Percentiles rank a stretch among this genome's conserved stretches.
Evolutionary conservation across 2,888 invertebrate species (phyloP).

Genomic region (Homarus gammarus): DNA sequence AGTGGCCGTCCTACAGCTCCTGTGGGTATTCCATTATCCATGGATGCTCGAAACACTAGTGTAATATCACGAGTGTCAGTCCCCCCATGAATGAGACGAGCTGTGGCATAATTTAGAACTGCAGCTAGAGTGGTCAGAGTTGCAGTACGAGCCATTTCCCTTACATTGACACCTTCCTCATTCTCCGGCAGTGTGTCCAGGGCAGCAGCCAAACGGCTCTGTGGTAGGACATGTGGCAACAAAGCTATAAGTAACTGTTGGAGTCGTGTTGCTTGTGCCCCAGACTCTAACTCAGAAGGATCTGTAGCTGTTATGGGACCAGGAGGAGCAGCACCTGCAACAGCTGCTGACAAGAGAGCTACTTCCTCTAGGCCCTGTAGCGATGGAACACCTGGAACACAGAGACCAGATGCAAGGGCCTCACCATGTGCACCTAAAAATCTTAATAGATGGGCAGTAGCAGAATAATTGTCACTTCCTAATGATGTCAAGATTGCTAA

Average conservation of each 20-base stretch:
- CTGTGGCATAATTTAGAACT: constrained; percentile 65
- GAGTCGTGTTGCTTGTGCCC: constrained; percentile 65
- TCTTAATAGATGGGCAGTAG: constrained; percentile 88
- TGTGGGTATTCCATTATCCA: constrained; percentile 50
- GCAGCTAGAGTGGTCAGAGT: constrained; percentile 52
- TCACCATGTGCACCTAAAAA: constrained; percentile 90
- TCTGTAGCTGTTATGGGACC: constrained; percentile 54
- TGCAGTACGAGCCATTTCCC: constrained; percentile 63
- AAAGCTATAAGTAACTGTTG: constrained; percentile 66
- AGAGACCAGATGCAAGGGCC: constrained; percentile 87
- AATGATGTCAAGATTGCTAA: constrained; percentile 90
- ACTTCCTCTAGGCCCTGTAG: constrained; percentile 64
- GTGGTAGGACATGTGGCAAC: constrained; percentile 68
- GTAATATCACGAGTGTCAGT: constrained; percentile 53
- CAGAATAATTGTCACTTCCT: constrained; percentile 90
- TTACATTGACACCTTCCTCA: constrained; percentile 68
- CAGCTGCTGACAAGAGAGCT: constrained; percentile 68
- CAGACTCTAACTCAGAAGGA: constrained; percentile 63
- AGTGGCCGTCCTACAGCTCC: constrained; percentile 55
- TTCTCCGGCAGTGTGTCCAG: constrained; percentile 62
- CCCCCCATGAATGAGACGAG: constrained; percentile 57
- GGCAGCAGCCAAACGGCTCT: constrained; percentile 60
- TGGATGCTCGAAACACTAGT: constrained; percentile 63
- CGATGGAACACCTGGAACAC: constrained; percentile 81
- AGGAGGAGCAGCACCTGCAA: constrained; percentile 69